Percentiles rank a stretch among this genome's conserved stretches.
Evolutionary conservation across 2,113 vertebrate species (phyloP).

Genomic region (Herpailurus yagouaroundi): DNA sequence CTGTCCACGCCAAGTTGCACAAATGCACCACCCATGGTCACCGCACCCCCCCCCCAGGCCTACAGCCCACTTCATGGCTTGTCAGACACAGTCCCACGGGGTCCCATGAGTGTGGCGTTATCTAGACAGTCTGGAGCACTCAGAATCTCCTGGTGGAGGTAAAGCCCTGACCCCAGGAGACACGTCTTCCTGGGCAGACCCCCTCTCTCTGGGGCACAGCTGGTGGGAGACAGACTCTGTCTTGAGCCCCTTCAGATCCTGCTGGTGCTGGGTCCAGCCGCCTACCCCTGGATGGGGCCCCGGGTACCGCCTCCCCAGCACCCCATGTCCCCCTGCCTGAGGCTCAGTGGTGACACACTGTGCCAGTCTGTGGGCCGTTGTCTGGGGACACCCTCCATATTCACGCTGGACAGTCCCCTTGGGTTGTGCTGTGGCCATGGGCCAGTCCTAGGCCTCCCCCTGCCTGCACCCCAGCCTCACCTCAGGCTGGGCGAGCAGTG

Average conservation of each 20-base stretch:
- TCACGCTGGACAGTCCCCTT: not conserved
- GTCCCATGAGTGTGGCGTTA: not conserved
- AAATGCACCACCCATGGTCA: not conserved
- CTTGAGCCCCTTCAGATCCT: not conserved
- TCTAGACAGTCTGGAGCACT: not conserved
- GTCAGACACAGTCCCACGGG: not conserved
- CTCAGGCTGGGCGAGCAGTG: not conserved
- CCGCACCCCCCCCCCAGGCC: too few species aligned
- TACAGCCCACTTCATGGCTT: not conserved
- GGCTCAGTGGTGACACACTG: rapidly evolving
- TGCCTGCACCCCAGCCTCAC: not conserved
- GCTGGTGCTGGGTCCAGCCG: not conserved
- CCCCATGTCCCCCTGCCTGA: not conserved
- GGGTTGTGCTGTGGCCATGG: conserved; percentile 32
- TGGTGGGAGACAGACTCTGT: not conserved
- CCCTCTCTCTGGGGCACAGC: not conserved
- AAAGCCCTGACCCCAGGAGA: not conserved
- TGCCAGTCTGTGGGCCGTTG: not conserved
- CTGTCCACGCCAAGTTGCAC: not conserved
- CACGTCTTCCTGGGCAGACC: not conserved
- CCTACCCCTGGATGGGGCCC: not conserved
- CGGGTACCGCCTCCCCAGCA: not conserved
- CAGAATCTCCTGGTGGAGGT: not conserved
- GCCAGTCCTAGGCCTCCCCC: not conserved
- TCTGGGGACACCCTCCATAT: not conserved